Evolutionary conservation across 2,888 invertebrate species (phyloP), one percentile per base, ranked within the genome.

Genomic region (Lasioglossum figueresi): DNA sequence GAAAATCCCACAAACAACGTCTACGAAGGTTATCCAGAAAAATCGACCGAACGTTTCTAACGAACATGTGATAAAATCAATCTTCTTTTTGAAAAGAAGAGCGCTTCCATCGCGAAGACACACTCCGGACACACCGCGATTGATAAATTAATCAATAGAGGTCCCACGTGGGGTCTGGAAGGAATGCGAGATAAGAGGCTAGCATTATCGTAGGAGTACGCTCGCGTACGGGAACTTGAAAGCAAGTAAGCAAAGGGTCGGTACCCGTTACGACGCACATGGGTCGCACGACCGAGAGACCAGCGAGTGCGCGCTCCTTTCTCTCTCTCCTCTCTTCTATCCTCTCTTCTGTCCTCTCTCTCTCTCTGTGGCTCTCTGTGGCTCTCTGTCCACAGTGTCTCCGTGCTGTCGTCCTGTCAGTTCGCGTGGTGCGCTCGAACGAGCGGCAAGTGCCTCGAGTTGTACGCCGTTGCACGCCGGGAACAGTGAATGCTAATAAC

Each of bases 341-440:
- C n/a, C 71, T 76, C 75, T 70, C 71, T 31, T 27, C 6, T 31
- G 5, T 59, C n/a, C 71, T 75, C 75, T 63, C 71, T n/a, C n/a
- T n/a, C n/a, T n/a, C n/a, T n/a, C n/a, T n/a, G n/a, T n/a, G n/a
- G n/a, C n/a, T n/a, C n/a, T 59, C 73, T 70, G 37, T 45, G 37
- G 59, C 84, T 23, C 59, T 79, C 76, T 84, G 80, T 80, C 80
- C 34, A 37, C 63, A 45, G 72, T 70, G 76, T 84, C 84, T 78
- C 80, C 34, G 40, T 43, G 56, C 76, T 70, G 78, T 83, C 82
- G 87, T 83, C 78, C 86, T 89, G 88, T 88, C 88, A 88, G 88
- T 88, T 72, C 70, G 79, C 79, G 85, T 81, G 80, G 89, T 73
- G 88, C 90, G 90, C 90, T 90, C 88, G 88, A 85, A 81, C 90